phyloP scores from a whole-genome alignment of 2,797 vertebrate genomes.

The Hylomyscus alleni region DNA sequence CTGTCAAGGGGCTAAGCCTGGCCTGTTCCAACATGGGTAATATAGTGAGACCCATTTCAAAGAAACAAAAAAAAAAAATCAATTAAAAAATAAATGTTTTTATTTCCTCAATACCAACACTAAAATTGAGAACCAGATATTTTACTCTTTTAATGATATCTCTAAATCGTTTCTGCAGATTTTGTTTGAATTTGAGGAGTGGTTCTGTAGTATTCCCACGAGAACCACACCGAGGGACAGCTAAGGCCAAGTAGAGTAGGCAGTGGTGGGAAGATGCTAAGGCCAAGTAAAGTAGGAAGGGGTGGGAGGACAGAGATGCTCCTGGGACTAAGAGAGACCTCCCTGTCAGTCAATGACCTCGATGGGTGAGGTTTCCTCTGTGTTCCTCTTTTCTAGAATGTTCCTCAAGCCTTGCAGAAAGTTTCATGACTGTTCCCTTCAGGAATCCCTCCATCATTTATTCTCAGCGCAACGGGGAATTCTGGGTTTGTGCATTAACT shows the following conservation, averaged over 20 bases:
- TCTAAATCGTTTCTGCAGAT: background rate
- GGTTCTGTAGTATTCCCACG: background rate
- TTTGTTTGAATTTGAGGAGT: background rate
- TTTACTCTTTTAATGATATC: background rate
- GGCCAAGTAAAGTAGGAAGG: too few relatives aligned
- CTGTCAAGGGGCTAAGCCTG: background rate
- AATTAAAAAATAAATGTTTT: too few relatives aligned
- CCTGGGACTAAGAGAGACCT: background rate
- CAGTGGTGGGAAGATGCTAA: too few relatives aligned
- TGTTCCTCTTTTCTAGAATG: constrained; percentile 1
- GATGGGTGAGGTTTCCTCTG: background rate
- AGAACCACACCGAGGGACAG: background rate
- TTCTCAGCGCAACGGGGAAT: too few relatives aligned
- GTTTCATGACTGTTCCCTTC: too few relatives aligned
- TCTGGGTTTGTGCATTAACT: background rate
- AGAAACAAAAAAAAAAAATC: too few relatives aligned
- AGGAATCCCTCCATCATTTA: background rate
- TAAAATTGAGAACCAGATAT: background rate
- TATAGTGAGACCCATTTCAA: too few relatives aligned
- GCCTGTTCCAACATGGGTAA: too few relatives aligned
- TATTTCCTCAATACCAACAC: background rate
- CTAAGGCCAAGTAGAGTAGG: background rate
- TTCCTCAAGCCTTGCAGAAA: background rate
- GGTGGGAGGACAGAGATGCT: background rate
- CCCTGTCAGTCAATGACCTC: background rate